Evolutionary conservation across 2,888 invertebrate genomes (phyloP), one percentile per base, ranked within the genome.

Genomic region (Caenorhabditis japonica): DNA sequence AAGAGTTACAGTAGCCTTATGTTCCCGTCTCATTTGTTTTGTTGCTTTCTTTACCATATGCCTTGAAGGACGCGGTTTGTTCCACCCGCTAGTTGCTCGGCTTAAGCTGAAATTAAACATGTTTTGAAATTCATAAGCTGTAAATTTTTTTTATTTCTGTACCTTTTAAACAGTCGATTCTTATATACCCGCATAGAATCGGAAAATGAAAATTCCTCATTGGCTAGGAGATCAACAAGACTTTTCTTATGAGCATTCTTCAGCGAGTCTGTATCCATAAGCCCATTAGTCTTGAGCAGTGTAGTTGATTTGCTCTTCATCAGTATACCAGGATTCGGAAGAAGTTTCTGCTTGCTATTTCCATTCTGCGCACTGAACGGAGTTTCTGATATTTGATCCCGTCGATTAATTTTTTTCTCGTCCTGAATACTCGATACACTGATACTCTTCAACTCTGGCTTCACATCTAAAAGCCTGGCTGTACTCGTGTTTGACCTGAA

Each of bases 1-100:
- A 79, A 99, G 90, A 5, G 97, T 99, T 90, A 97, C 96, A 12
- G 99, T 99, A 38, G 97, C 97, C 89, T 97, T 99, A 74, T 95
- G 92, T 88, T 99, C 99, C 85, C 94, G 93, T 89, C 82, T 73
- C 83, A 87, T 84, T 49, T 87, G 87, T 49, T 83, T 84, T 0
- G 84, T 79, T 1, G 86, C 85, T 55, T 87, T 87, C 70, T 86
- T 86, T n/a, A 85, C 83, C 60, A 85, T 74, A 15, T 82, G 83
- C 39, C 82, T 56, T 3, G 81, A 79, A 0, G 85, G 85, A 21
- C 82, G 53, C 1, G 76, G 64, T 23, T 74, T 75, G 39, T 76
- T 78, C 82, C 79, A 81, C 3, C 83, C 81, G 39, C 71, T 75
- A 3, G 81, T 81, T n/a, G 81, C 79, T 17, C 80, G 77, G 46